Evolutionary conservation across 1,140 invertebrate genomes (phyloP).

Genomic region (Thalassaphorura encarpata): DNA sequence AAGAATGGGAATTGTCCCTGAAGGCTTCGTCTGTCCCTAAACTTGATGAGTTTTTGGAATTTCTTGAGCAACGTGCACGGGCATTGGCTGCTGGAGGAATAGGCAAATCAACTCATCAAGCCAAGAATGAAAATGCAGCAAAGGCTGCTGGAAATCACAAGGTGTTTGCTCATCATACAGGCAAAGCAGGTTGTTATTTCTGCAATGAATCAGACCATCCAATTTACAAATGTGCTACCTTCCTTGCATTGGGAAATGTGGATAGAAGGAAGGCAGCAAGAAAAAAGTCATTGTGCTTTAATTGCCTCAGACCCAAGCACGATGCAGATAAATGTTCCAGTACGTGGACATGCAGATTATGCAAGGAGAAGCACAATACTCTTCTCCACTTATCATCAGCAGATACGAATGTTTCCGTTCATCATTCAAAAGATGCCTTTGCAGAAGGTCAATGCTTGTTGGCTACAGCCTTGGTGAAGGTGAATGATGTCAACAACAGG

Average conservation of each 20-base stretch:
- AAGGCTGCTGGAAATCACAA: background rate
- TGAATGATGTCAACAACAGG: background rate
- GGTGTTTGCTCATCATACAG: background rate
- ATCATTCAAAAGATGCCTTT: background rate
- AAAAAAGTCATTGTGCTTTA: background rate
- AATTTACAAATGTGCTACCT: background rate
- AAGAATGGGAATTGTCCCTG: constrained; percentile 25
- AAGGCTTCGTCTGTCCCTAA: constrained; percentile 15
- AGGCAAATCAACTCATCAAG: background rate
- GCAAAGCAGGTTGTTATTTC: background rate
- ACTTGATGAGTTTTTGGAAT: constrained; percentile 15
- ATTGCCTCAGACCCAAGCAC: background rate
- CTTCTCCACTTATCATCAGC: background rate
- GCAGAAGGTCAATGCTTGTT: background rate
- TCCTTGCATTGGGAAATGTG: background rate
- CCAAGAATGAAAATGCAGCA: background rate
- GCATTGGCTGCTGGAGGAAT: background rate
- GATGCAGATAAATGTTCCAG: background rate
- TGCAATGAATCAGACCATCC: background rate
- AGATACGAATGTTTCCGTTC: background rate
- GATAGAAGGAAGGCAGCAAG: background rate
- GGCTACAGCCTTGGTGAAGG: background rate
- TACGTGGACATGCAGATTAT: background rate
- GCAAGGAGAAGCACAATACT: background rate
- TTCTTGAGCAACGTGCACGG: constrained; percentile 13